phyloP scores from a whole-genome alignment of 92 coral and sea anemone genomes.

The Zoanthus solanderi region DNA sequence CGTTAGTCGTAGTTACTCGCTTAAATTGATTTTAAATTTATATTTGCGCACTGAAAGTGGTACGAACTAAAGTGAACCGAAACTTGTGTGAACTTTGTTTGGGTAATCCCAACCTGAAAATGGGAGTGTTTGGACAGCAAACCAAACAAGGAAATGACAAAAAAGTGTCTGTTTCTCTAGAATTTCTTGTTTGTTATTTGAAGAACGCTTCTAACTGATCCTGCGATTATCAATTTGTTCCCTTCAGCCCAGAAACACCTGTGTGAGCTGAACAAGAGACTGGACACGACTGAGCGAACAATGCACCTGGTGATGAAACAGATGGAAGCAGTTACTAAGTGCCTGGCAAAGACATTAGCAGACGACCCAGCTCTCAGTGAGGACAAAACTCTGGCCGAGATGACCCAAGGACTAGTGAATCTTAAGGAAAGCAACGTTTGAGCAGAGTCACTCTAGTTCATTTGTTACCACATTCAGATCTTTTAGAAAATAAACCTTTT shows the following conservation, averaged over 20 bases:
- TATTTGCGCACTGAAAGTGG: too few relatives aligned
- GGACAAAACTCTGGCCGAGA: conserved; percentile 90
- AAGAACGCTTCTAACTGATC: too few relatives aligned
- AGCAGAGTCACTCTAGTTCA: not conserved
- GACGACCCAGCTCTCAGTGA: conserved; percentile 93
- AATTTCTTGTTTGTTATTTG: too few relatives aligned
- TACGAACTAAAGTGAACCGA: too few relatives aligned
- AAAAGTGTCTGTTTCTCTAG: not conserved
- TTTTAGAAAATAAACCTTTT: not conserved
- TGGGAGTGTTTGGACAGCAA: too few relatives aligned
- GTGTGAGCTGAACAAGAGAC: conserved; percentile 92
- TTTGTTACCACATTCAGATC: not conserved
- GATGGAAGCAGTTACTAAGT: conserved; percentile 99
- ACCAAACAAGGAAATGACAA: too few relatives aligned
- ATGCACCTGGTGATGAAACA: conserved; percentile 99
- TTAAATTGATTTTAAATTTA: too few relatives aligned
- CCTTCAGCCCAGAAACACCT: conserved; percentile 88
- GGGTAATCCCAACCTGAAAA: too few relatives aligned
- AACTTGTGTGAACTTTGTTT: too few relatives aligned
- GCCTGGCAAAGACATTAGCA: conserved; percentile 94
- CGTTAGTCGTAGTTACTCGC: too few relatives aligned
- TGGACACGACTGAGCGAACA: conserved; percentile 98
- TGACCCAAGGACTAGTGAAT: conserved; percentile 91
- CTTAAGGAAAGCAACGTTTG: conserved; percentile 96
- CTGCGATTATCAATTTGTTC: not conserved